Evolutionary conservation across 2,113 vertebrate genomes (phyloP).

Genomic region (Phaethornis superciliosus): DNA sequence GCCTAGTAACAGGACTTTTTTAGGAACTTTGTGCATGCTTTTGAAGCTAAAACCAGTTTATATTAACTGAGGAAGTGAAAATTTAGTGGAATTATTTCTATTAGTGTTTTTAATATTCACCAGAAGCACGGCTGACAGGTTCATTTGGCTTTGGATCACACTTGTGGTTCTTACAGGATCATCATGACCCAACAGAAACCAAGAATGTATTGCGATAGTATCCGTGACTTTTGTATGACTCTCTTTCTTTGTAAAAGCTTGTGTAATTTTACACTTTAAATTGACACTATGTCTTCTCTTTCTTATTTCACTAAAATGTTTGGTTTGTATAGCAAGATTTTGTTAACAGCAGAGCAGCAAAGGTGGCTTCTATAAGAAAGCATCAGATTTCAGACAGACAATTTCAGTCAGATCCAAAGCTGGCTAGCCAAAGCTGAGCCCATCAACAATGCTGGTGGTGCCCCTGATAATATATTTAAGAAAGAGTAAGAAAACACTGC

Average conservation of each 20-base stretch:
- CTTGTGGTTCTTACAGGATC: not conserved
- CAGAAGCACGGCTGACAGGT: not conserved
- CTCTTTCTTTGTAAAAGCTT: not conserved
- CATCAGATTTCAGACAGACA: not conserved
- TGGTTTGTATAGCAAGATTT: not conserved
- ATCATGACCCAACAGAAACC: not conserved
- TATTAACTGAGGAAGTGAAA: not conserved
- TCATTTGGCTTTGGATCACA: not conserved
- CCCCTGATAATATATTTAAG: not conserved
- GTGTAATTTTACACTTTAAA: not conserved
- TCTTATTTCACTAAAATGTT: not conserved
- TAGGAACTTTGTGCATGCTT: not conserved
- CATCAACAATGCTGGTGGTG: rapidly evolving
- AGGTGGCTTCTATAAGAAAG: not conserved
- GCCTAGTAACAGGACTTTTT: not conserved
- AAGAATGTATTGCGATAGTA: not conserved
- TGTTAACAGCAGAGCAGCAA: not conserved
- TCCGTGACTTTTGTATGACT: not conserved
- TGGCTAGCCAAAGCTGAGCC: not conserved
- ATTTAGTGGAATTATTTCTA: not conserved
- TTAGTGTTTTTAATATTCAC: not conserved
- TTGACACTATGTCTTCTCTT: not conserved
- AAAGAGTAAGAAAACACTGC: not conserved
- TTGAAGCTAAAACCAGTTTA: not conserved
- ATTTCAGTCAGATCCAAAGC: not conserved